phyloP scores from a whole-genome alignment of 2,888 invertebrate species.

The Holacanthella duospinosa region DNA sequence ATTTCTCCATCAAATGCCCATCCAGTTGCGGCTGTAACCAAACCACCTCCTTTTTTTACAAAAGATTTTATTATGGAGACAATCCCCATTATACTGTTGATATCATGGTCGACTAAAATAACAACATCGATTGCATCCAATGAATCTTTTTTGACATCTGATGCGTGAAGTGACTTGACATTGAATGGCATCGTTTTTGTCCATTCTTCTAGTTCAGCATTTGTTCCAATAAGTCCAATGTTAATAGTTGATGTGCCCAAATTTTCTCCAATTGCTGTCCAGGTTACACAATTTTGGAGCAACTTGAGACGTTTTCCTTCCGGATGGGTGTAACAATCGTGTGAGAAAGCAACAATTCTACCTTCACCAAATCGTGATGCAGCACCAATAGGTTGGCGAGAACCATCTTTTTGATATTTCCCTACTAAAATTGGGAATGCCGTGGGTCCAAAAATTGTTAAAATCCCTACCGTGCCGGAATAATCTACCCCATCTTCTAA shows the following conservation, averaged over 20 bases:
- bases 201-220: neutral
- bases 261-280: too few relatives aligned
- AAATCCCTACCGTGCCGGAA: neutral
- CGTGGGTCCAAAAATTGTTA: neutral
- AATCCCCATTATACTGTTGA: neutral
- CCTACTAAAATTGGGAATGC: neutral
- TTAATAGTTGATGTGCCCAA: neutral
- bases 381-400: neutral
- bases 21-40: neutral
- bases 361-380: slow-evolving; percentile 1
- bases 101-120: neutral
- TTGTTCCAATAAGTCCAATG: neutral
- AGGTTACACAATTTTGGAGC: neutral
- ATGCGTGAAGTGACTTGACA: neutral
- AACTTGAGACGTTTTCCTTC: neutral
- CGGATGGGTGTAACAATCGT: neutral
- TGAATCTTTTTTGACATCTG: neutral
- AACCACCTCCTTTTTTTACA: neutral
- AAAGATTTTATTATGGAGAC: neutral
- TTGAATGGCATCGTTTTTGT: neutral
- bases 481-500: neutral
- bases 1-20: neutral
- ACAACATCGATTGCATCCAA: neutral
- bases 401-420: neutral
- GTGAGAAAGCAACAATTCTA: neutral